phyloP scores from a whole-genome alignment of 2,797 vertebrate species.

The Nyctibius grandis region DNA sequence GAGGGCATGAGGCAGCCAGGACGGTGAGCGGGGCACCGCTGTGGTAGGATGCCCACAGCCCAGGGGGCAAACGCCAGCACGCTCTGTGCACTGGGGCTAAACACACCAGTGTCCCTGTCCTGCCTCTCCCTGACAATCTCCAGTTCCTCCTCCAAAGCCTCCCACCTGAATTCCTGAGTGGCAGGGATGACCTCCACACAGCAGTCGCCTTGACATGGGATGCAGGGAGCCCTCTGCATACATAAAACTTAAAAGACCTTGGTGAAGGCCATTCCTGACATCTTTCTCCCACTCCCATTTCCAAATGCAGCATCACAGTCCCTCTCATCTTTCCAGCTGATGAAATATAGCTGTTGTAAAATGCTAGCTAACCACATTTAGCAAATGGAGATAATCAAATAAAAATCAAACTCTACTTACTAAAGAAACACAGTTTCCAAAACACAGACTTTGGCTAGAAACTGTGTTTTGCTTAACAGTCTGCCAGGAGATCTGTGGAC shows the following conservation, averaged over 20 bases:
- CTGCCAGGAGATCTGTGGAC: constrained; percentile 49
- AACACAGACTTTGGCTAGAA: constrained; percentile 36
- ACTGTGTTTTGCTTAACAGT: constrained; percentile 3
- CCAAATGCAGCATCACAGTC: neutral
- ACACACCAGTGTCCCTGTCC: neutral
- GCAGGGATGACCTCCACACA: fast-evolving
- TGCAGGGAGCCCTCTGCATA: neutral
- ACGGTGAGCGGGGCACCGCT: fast-evolving
- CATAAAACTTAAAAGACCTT: neutral
- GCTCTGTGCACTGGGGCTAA: fast-evolving
- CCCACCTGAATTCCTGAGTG: neutral
- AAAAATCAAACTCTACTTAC: constrained; percentile 30
- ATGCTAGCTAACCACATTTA: neutral
- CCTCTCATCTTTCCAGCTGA: neutral
- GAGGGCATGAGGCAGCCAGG: neutral
- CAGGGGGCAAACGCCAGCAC: neutral
- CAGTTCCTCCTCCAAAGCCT: neutral
- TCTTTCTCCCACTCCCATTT: neutral
- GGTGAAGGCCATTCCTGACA: neutral
- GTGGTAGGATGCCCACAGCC: neutral
- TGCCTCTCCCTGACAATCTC: neutral
- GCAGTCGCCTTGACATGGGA: neutral
- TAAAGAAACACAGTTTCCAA: constrained; percentile 34
- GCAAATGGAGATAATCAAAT: constrained; percentile 22
- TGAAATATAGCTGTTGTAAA: constrained; percentile 9